Evolutionary conservation across 2,888 invertebrate genomes (phyloP).

Genomic region (Phytoseiulus persimilis): DNA sequence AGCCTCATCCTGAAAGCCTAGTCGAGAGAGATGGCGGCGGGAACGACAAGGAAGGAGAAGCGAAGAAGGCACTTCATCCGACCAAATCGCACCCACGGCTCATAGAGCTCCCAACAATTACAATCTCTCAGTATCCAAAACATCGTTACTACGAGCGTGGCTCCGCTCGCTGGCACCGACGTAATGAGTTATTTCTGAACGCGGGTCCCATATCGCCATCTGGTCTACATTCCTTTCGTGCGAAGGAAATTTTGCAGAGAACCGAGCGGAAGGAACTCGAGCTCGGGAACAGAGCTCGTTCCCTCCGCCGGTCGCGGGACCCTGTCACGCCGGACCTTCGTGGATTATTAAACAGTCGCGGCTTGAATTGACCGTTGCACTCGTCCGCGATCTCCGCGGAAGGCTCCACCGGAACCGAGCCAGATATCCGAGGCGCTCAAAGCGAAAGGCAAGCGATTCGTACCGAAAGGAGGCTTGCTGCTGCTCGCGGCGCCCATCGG

Average conservation of each 20-base stretch:
- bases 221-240: too few species aligned
- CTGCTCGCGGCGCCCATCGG: neutral
- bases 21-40: neutral
- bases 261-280: too few species aligned
- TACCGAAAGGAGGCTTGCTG: neutral
- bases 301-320: too few species aligned
- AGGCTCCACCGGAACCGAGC: too few species aligned
- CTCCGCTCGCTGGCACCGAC: neutral
- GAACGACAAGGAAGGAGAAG: too few species aligned
- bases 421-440: neutral
- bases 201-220: too few species aligned
- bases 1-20: neutral
- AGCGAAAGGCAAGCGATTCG: neutral
- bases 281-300: too few species aligned
- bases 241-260: too few species aligned
- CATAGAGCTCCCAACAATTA: neutral
- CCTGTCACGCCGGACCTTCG: too few species aligned
- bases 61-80: neutral
- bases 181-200: neutral
- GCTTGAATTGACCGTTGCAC: too few species aligned
- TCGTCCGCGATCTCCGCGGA: too few species aligned
- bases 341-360: too few species aligned
- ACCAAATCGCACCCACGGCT: neutral
- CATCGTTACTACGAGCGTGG: neutral
- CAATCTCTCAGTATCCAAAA: neutral